Evolutionary conservation across 2,888 invertebrate species (phyloP).

Genomic region (Malthinus flaveolus): DNA sequence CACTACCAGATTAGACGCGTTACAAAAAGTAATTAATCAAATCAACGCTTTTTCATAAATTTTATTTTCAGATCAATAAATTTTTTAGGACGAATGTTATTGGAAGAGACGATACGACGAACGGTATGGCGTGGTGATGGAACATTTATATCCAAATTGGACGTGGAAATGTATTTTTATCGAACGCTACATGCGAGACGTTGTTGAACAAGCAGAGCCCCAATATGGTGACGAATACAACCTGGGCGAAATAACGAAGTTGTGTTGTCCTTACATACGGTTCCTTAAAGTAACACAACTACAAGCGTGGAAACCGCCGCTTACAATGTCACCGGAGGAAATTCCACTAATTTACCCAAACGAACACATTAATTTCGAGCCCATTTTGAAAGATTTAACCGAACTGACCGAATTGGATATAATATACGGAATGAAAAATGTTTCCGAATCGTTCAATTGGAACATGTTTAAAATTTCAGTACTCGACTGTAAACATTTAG

Average conservation of each 20-base stretch:
- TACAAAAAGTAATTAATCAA: too few species aligned
- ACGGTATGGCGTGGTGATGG: slow-evolving; percentile 43
- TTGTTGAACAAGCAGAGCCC: slow-evolving; percentile 50
- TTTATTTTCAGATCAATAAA: background rate
- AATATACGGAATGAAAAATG: slow-evolving; percentile 52
- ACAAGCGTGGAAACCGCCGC: slow-evolving; percentile 59
- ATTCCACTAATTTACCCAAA: slow-evolving; percentile 50
- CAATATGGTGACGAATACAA: slow-evolving; percentile 50
- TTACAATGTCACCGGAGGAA: slow-evolving; percentile 50
- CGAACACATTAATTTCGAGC: slow-evolving; percentile 64
- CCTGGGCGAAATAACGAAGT: slow-evolving; percentile 44
- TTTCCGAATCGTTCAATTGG: slow-evolving; percentile 58
- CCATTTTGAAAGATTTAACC: slow-evolving; percentile 58
- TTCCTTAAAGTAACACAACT: slow-evolving; percentile 59
- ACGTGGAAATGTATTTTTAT: slow-evolving; percentile 53
- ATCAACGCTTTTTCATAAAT: background rate
- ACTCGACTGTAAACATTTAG: slow-evolving; percentile 62
- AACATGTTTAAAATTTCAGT: slow-evolving; percentile 65
- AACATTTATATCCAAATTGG: slow-evolving; percentile 41
- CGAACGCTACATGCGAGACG: slow-evolving; percentile 48
- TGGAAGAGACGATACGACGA: slow-evolving; percentile 62
- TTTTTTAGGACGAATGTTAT: slow-evolving; percentile 59
- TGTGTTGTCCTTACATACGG: slow-evolving; percentile 58
- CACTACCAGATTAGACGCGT: too few species aligned
- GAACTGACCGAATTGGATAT: slow-evolving; percentile 59